A percentile compares a stretch with the other conserved stretches of the same genome.
phyloP scores from a whole-genome alignment of 1,140 invertebrate genomes.

The Odontomachus brunneus region DNA sequence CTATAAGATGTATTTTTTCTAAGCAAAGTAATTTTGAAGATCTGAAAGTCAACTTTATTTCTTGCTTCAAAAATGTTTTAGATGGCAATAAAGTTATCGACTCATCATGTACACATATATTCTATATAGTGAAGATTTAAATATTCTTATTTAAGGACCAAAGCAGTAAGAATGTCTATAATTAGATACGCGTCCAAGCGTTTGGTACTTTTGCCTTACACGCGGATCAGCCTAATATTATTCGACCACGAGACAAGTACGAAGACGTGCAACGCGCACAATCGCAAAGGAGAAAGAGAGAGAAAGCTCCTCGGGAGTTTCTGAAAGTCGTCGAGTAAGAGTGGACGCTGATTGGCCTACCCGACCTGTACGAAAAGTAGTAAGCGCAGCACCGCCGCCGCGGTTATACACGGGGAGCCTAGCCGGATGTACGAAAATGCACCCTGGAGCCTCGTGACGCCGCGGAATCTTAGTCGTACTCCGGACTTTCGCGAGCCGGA shows the following conservation, averaged over 20 bases:
- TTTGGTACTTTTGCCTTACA: no score
- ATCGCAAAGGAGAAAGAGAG: neutral
- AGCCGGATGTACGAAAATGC: constrained; percentile 79
- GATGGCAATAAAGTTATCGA: no score
- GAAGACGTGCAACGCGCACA: neutral
- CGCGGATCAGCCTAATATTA: neutral
- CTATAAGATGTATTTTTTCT: no score
- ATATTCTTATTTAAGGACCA: no score
- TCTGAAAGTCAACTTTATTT: no score
- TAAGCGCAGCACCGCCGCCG: constrained; percentile 48
- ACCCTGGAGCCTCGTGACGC: constrained; percentile 80
- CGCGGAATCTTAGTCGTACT: constrained; percentile 80
- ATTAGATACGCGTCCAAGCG: no score
- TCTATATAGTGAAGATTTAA: no score
- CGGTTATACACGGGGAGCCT: constrained; percentile 52
- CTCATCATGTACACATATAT: no score
- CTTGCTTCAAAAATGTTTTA: no score
- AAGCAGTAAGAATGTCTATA: no score
- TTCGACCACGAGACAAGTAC: neutral
- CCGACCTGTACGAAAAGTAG: constrained; percentile 66
- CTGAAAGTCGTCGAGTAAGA: constrained; percentile 62
- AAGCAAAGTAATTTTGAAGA: no score
- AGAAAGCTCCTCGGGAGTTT: constrained; percentile 43
- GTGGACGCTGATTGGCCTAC: constrained; percentile 65
- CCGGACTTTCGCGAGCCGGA: constrained; percentile 75